A percentile compares a stretch with the other conserved stretches of the same genome.
Evolutionary conservation across 2,888 invertebrate genomes (phyloP).

Genomic region (Argyra leucocephala): DNA sequence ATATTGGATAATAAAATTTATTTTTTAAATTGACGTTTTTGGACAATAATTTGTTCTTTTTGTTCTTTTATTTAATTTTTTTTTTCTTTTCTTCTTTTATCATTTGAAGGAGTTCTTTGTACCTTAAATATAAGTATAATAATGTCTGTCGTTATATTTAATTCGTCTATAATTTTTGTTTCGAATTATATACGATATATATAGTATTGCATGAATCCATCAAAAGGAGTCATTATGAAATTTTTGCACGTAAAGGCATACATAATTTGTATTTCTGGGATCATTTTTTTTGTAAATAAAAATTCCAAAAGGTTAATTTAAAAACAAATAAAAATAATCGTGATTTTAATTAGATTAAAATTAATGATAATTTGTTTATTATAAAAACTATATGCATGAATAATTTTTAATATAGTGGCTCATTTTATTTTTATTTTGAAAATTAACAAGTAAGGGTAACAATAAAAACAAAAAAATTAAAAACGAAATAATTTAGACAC

Average conservation of each 20-base stretch:
- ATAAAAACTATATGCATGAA: neutral
- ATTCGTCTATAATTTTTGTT: neutral
- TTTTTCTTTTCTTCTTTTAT: neutral
- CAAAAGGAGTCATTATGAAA: neutral
- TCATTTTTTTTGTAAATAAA: neutral
- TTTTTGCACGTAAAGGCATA: slow-evolving; percentile 1
- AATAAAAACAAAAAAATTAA: no score
- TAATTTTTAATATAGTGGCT: no score
- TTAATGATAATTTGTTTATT: neutral
- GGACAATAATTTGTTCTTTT: no score
- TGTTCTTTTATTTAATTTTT: no score
- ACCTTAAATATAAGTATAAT: neutral
- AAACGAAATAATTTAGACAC: no score
- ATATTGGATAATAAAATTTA: no score
- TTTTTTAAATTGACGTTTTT: no score
- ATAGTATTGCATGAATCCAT: neutral
- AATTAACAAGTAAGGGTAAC: no score
- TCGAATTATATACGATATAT: no score
- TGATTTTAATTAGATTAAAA: slow-evolving; percentile 6
- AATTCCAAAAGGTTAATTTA: neutral
- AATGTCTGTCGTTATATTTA: neutral
- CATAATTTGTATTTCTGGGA: neutral
- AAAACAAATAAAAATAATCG: slow-evolving; percentile 6
- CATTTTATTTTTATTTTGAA: no score
- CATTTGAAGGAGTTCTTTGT: neutral